A percentile compares a stretch with the other conserved stretches of the same genome.
phyloP scores from a whole-genome alignment of 2,888 invertebrate genomes.

The Limenitis camilla region DNA sequence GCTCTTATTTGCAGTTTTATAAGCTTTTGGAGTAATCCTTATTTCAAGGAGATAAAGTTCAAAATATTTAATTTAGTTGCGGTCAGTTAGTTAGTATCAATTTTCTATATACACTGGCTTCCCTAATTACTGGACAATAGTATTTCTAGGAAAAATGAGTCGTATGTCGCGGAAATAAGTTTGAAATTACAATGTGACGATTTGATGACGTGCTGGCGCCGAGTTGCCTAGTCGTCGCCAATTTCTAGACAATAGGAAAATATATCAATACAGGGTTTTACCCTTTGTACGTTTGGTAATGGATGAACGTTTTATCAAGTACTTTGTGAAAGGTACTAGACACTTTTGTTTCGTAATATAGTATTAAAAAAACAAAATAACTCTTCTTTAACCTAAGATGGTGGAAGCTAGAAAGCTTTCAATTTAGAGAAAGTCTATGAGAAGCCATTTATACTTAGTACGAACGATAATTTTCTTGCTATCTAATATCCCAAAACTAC shows the following conservation, averaged over 20 bases:
- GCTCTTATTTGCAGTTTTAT: no score
- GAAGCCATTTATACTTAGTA: no score
- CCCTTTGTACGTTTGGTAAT: not conserved
- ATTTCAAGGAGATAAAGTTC: not conserved
- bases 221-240: constrained; percentile 4
- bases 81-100: constrained; percentile 1
- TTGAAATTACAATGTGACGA: not conserved
- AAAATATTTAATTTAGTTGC: not conserved
- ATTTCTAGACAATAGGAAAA: constrained; percentile 1
- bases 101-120: constrained; percentile 3
- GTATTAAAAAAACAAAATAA: no score
- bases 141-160: not conserved
- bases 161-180: not conserved
- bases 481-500: no score
- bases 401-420: no score
- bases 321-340: no score
- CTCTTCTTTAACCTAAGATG: no score
- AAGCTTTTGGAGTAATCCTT: not conserved
- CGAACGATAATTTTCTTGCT: no score
- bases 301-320: no score
- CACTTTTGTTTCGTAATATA: no score
- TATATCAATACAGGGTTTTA: not conserved
- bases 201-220: constrained; percentile 6
- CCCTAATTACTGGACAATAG: constrained; percentile 3
- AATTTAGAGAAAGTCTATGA: no score